These are phyloP conservation scores for Drosophila bunnanda DNA, from an alignment of 2,888 invertebrate genomes.

Conservation along the genomic window DNA sequence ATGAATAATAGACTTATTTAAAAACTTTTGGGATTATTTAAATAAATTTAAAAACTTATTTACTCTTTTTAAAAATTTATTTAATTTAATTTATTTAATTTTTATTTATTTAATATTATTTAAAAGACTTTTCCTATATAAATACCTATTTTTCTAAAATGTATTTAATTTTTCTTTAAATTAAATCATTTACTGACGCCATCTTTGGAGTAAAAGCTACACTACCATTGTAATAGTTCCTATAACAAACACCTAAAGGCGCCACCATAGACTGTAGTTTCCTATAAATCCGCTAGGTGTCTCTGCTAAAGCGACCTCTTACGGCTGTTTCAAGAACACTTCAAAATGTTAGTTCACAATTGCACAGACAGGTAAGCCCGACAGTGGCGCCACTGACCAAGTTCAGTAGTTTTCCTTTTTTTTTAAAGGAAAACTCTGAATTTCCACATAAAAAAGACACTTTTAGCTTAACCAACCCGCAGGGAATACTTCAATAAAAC, in stretches of 20 bases:
- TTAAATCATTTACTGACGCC: constrained; percentile 4
- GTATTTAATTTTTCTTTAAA: no score
- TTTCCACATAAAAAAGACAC: background rate
- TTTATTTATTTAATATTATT: background rate
- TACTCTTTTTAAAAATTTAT: background rate
- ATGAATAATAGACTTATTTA: background rate
- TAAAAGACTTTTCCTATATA: background rate
- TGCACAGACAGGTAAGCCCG: no score
- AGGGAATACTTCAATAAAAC: constrained; percentile 36
- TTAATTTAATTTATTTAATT: background rate
- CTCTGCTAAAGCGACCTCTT: constrained; percentile 3
- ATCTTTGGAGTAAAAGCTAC: background rate
- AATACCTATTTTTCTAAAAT: background rate
- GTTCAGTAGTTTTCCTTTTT: background rate
- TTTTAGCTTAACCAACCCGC: background rate
- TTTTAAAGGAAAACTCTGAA: background rate
- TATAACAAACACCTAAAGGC: background rate
- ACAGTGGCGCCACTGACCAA: background rate
- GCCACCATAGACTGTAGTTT: background rate
- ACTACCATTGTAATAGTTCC: background rate
- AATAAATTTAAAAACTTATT: background rate
- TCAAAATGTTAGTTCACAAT: background rate
- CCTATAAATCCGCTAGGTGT: background rate
- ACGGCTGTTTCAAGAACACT: constrained; percentile 11
- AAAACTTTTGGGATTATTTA: background rate